Percentiles rank a stretch among this genome's conserved stretches.
These are phyloP conservation scores for Gobionotothen gibberifrons DNA, from an alignment of 2,797 vertebrate genomes.

Conservation along the genomic window DNA sequence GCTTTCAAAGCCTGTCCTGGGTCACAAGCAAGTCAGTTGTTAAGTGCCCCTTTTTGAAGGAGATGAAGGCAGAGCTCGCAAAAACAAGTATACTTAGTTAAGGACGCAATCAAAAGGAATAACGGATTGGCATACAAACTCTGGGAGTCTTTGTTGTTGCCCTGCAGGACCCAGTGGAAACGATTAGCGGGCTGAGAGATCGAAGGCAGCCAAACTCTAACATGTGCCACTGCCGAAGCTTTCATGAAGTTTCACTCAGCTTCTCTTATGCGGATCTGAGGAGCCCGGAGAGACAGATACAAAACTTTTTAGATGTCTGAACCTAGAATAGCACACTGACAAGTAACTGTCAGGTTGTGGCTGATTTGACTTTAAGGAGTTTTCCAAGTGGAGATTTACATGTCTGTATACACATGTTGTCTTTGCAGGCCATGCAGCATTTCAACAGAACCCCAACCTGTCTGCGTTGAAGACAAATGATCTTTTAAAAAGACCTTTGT, in stretches of 20 bases:
- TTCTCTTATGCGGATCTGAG: constrained; percentile 53
- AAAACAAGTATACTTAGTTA: constrained; percentile 63
- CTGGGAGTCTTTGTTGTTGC: constrained; percentile 63
- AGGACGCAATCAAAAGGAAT: constrained; percentile 61
- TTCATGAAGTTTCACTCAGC: constrained; percentile 69
- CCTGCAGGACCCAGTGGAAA: constrained; percentile 57
- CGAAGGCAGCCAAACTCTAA: constrained; percentile 48
- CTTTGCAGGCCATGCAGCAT: constrained; percentile 21
- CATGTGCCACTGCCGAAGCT: constrained; percentile 51
- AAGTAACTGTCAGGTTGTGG: constrained; percentile 42
- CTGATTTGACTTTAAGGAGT: constrained; percentile 35
- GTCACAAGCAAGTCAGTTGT: constrained; percentile 51
- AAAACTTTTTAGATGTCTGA: constrained; percentile 61
- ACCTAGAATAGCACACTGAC: constrained; percentile 52
- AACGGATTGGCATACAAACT: constrained; percentile 53
- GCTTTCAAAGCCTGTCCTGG: constrained; percentile 52
- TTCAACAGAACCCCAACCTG: not conserved
- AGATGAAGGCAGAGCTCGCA: constrained; percentile 55
- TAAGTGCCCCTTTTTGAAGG: constrained; percentile 54
- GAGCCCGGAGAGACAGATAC: constrained; percentile 35
- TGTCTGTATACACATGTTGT: constrained; percentile 13
- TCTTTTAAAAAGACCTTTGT: constrained; percentile 56
- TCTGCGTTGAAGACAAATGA: constrained; percentile 45
- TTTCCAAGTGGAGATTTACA: constrained; percentile 10
- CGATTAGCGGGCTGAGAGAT: constrained; percentile 50